Base-by-base conservation (phyloP, 2,113 vertebrate genomes). In the Gavia stellata region DNA sequence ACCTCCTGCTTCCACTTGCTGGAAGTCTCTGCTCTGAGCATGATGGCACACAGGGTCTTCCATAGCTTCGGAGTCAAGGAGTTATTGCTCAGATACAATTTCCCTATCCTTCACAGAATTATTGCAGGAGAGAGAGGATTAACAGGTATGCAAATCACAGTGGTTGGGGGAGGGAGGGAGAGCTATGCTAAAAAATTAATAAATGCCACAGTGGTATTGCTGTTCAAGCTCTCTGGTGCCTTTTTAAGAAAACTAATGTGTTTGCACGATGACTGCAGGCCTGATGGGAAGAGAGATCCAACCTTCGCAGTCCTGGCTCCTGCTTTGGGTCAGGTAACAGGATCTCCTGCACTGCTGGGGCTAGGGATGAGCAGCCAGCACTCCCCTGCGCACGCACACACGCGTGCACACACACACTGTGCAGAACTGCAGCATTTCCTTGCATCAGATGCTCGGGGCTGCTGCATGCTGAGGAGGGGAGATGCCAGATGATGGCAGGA, bases 121-220 rank as follows among this genome's bases (percentile, higher is more conserved):
- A 90, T 80, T 95, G 95, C 91, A 87, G 94, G 88, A 95, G 74
- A 74, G 55, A 97, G 78, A 91, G 88, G 88, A 96, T 97, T 94
- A 97, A 58, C 81, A 95, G 91, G 81, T 95, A 94, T 88, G 92
- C 89, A 97, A 91, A 94, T 92, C 87, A 52, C 74, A 85, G 61
- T 8, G n/a, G 74, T 71, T 45, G 59, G 36, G 58, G 49, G 74
- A 92, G 80, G 65, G n/a, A 96, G 71, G 26, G 31, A 59, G 33
- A 50, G 71, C 78, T 44, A 18, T 82, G 71, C 81, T 97, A 74
- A 97, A 96, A 96, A 95, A 95, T 94, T 96, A 94, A 96, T 95
- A 95, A 97, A 94, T 97, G 84, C 71, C 81, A 85, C 0, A 0
- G 71, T 38, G 38, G 49, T 85, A 61, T 72, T 85, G 92, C 86